These are phyloP conservation scores for Leucophenga maculata DNA, from an alignment of 2,888 invertebrate genomes.

Conservation along the genomic window DNA sequence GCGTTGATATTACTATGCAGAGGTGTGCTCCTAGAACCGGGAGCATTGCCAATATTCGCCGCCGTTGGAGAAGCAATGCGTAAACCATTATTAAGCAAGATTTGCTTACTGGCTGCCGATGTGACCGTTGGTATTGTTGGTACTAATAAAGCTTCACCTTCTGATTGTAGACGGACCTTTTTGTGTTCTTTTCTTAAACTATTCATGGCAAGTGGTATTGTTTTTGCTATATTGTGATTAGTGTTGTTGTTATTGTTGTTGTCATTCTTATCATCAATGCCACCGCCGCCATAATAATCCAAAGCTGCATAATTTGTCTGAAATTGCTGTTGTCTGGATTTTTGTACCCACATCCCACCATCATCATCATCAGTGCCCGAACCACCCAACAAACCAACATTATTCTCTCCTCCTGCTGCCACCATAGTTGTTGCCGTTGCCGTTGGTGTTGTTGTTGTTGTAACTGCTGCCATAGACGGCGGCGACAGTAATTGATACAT, in stretches of 20 bases:
- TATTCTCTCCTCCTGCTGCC: background rate
- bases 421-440: background rate
- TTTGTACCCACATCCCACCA: too few species aligned
- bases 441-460: background rate
- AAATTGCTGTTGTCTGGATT: too few species aligned
- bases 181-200: too few species aligned
- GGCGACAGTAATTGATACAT: background rate
- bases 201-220: too few species aligned
- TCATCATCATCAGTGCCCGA: too few species aligned
- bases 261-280: background rate
- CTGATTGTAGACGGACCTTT: too few species aligned
- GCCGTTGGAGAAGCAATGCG: slow-evolving; percentile 50
- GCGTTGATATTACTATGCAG: slow-evolving; percentile 3
- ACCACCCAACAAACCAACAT: too few species aligned
- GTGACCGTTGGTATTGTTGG: background rate
- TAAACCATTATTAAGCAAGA: slow-evolving; percentile 38
- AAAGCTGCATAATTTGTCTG: too few species aligned
- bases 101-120: slow-evolving; percentile 21
- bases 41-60: slow-evolving; percentile 36
- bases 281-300: background rate
- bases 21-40: background rate
- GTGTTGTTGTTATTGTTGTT: slow-evolving; percentile 1
- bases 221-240: background rate
- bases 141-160: background rate
- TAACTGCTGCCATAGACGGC: background rate